A percentile compares a stretch with the other conserved stretches of the same genome.
These are phyloP conservation scores for Cecidostiba fungosa DNA, from an alignment of 2,888 invertebrate species.

Conservation along the genomic window DNA sequence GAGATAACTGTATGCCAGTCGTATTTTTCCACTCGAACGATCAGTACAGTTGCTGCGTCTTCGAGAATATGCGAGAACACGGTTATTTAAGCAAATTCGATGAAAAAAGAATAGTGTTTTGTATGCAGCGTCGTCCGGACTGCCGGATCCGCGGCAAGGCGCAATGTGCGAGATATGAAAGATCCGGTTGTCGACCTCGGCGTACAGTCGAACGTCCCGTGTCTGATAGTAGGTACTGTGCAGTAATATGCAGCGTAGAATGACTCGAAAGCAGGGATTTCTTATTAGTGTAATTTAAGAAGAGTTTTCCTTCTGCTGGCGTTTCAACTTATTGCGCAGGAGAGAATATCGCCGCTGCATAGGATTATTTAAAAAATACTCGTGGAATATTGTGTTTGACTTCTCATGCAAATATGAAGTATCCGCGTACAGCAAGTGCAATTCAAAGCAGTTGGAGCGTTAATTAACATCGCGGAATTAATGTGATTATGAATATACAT, in stretches of 20 bases:
- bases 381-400: not conserved
- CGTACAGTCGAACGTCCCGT: not conserved
- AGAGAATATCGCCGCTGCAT: not conserved
- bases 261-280: not conserved
- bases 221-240: not conserved
- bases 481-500: not conserved
- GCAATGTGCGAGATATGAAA: constrained; percentile 28
- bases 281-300: too few species aligned
- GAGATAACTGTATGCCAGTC: too few species aligned
- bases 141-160: constrained; percentile 25
- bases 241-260: not conserved
- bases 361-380: not conserved
- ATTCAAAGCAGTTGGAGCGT: not conserved
- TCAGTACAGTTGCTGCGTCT: too few species aligned
- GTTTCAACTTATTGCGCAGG: not conserved
- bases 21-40: too few species aligned
- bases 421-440: not conserved
- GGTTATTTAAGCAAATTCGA: not conserved
- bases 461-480: not conserved
- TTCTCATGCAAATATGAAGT: constrained; percentile 1
- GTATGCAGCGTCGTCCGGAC: not conserved
- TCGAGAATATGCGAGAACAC: not conserved
- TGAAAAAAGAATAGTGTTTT: too few species aligned
- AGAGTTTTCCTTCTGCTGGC: not conserved
- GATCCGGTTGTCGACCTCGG: constrained; percentile 51